Evolutionary conservation across 92 coral and sea anemone species (phyloP), one percentile per base, ranked within the genome.

Genomic region (Heliopora coerulea): DNA sequence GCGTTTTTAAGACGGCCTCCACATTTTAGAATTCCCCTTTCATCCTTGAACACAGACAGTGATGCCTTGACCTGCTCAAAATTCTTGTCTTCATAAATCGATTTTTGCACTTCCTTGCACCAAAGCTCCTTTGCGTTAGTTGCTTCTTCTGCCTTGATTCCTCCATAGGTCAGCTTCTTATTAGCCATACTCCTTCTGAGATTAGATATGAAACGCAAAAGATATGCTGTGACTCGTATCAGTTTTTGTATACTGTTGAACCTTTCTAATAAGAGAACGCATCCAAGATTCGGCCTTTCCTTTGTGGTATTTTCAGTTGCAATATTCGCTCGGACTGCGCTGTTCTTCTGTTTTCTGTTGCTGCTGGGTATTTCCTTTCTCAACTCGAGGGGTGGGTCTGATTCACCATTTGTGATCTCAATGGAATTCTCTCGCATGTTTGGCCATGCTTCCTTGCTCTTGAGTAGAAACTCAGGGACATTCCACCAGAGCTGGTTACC

Each of bases 191-290:
- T 76, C 54, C 56, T 59, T 32, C 65, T 76, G 46, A 82, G 54
- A 28, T 76, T 82, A 4, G n/a, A 62, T 31, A 68, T 37, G 41
- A 77, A 76, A 40, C 73, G 73, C 25, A 76, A 37, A 8, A 86
- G 86, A 42, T 42, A 73, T 37, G 89, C 83, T 26, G 86, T 86
- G 14, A 86, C 86, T 56, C 86, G 39, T 25, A 82, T 61, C 29
- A 82, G 33, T 52, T 69, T 24, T 39, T 62, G 86, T 41, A 86
- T 37, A 46, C 49, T 66, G 67, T 83, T 75, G 56, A 56, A 82
- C 20, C 48, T 26, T 59, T 41, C 63, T 44, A 79, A 68, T 8
- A 41, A 61, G 18, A 81, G 48, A 42, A 86, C 21, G 58, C 72
- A 46, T 4, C 74, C 67, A 41, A 66, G 52, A 57, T 62, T 60